Base-by-base conservation (phyloP, 1,140 invertebrate species). In the Himalopsyche phryganea region DNA sequence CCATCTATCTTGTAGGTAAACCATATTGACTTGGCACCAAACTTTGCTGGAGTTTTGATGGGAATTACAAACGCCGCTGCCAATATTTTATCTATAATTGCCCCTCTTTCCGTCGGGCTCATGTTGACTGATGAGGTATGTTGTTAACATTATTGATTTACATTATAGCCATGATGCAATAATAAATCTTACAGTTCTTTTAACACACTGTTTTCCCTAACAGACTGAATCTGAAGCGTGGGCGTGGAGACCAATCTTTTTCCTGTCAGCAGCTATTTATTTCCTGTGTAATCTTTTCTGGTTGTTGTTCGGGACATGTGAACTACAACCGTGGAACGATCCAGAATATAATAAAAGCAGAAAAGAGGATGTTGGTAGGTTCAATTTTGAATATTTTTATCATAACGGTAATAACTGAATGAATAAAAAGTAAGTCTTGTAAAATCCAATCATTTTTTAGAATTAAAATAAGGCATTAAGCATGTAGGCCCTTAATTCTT, bases 1-100 rank as follows among this genome's bases (percentile, higher is more conserved):
- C n/a, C n/a, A n/a, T n/a, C n/a, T n/a, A n/a, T n/a, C n/a, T 46
- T 50, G n/a, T 72, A 83, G 67, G 73, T 83, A 11, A 88, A 88
- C 50, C 87, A 87, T 65, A 80, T 90, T 19, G 88, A 90, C 68
- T 70, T 91, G 60, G 83, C 88, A 13, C 86, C 87, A 10, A 86
- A 84, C 72, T 83, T 81, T 76, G 86, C 87, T 38, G 84, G 85
- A 19, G 77, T 76, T 11, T 66, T 89, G 48, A 88, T 89, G 85
- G 87, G 87, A 5, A 77, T 90, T 45, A 86, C 85, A 15, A 91
- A 91, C 71, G 84, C 81, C 50, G 69, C 83, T 47, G 85, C 85
- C 1, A 90, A 88, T 62, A 73, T 88, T 20, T 78, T 86, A 50
- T 86, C 86, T 6, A 87, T 90, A 60, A 72, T 89, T 18, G 85